These are phyloP conservation scores for Oxygymnocypris stewartii DNA, from an alignment of 2,113 vertebrate species.

Conservation along the genomic window DNA sequence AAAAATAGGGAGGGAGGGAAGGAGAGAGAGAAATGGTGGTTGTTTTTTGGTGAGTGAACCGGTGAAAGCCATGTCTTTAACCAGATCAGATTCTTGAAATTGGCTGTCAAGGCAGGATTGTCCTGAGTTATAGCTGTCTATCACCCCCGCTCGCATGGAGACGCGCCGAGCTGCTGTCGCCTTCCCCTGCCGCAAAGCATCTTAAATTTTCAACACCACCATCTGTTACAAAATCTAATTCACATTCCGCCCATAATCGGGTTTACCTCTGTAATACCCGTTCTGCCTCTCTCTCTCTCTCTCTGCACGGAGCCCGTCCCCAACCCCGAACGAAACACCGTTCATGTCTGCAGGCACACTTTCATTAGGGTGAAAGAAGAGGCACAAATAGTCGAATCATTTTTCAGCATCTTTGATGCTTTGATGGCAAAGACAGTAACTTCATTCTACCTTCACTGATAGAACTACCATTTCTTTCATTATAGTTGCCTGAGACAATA, in stretches of 20 bases:
- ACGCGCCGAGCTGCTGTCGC: slow-evolving; percentile 79
- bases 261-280: slow-evolving; percentile 95
- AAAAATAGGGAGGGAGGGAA: slow-evolving; percentile 54
- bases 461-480: background rate
- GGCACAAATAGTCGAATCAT: background rate
- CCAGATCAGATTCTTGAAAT: slow-evolving; percentile 99
- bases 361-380: slow-evolving; percentile 37
- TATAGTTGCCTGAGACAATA: background rate
- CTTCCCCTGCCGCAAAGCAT: slow-evolving; percentile 88
- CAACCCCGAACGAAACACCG: slow-evolving; percentile 17
- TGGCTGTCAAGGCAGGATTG: slow-evolving; percentile 98
- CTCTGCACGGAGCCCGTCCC: slow-evolving; percentile 30
- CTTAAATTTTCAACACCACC: slow-evolving; percentile 93
- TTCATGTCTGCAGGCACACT: slow-evolving; percentile 51
- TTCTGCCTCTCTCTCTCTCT: slow-evolving; percentile 74
- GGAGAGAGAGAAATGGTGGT: slow-evolving; percentile 55
- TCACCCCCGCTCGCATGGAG: slow-evolving; percentile 73
- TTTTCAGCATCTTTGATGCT: slow-evolving; percentile 17
- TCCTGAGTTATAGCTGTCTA: slow-evolving; percentile 98
- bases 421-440: slow-evolving; percentile 1
- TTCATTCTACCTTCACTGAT: background rate
- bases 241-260: slow-evolving; percentile 93
- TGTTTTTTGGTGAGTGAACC: slow-evolving; percentile 62
- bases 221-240: slow-evolving; percentile 99
- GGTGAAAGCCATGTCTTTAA: slow-evolving; percentile 91